A percentile compares a stretch with the other conserved stretches of the same genome.
These are phyloP conservation scores for Scalopus aquaticus DNA, from an alignment of 2,113 vertebrate species.

Conservation along the genomic window DNA sequence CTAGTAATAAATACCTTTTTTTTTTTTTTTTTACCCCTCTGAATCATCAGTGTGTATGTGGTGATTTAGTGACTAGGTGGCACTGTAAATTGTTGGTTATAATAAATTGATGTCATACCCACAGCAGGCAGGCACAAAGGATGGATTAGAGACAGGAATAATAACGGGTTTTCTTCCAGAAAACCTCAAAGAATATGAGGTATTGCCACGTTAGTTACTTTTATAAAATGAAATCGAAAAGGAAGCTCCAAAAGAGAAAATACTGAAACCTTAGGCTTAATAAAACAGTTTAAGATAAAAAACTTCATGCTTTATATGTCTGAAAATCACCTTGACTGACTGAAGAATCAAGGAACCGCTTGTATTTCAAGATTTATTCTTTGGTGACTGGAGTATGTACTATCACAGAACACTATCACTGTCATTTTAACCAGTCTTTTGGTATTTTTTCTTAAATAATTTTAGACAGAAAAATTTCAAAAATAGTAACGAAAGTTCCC, in stretches of 20 bases:
- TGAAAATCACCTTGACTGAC: slow-evolving; percentile 57
- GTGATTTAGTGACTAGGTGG: slow-evolving; percentile 82
- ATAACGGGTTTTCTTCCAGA: slow-evolving; percentile 77
- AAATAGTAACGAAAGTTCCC: background rate
- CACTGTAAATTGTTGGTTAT: slow-evolving; percentile 83
- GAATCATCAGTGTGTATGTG: slow-evolving; percentile 77
- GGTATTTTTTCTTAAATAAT: background rate
- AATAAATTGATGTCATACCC: slow-evolving; percentile 81
- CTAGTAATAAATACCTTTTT: background rate
- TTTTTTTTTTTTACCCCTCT: background rate
- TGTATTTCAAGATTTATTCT: slow-evolving; percentile 44
- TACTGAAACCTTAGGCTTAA: slow-evolving; percentile 74
- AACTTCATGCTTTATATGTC: slow-evolving; percentile 42
- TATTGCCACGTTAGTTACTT: slow-evolving; percentile 76
- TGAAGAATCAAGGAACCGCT: slow-evolving; percentile 53
- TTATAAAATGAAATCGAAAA: background rate
- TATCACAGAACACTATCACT: slow-evolving; percentile 53
- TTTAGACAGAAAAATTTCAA: background rate
- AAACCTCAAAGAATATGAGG: slow-evolving; percentile 84
- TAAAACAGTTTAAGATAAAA: slow-evolving; percentile 76
- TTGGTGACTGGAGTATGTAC: slow-evolving; percentile 74
- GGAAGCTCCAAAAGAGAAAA: slow-evolving; percentile 74
- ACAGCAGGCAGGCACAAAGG: slow-evolving; percentile 78
- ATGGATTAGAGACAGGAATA: slow-evolving; percentile 85
- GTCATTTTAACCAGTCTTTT: slow-evolving; percentile 41